Evolutionary conservation across 2,113 vertebrate species (phyloP).

Genomic region (Phrynosoma blainvillii): DNA sequence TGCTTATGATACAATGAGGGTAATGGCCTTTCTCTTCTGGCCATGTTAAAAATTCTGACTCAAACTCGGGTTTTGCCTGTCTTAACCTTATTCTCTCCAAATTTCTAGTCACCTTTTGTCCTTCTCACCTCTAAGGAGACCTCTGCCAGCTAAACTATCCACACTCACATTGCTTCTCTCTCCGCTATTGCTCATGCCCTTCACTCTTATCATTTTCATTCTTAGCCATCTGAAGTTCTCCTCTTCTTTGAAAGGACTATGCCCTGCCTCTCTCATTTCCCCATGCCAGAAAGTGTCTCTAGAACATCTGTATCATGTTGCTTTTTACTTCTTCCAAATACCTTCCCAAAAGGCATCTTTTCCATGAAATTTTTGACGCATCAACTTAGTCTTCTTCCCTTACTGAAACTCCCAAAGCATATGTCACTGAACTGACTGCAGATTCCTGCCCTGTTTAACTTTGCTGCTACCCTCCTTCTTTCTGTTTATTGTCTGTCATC

Average conservation of each 20-base stretch:
- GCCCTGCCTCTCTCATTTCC: neutral
- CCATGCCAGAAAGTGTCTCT: neutral
- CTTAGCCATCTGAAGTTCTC: neutral
- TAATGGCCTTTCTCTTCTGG: neutral
- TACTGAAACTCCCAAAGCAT: neutral
- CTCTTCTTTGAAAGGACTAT: neutral
- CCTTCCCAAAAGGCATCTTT: neutral
- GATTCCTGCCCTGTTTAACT: neutral
- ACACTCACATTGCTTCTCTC: neutral
- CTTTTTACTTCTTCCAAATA: neutral
- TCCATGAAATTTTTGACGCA: neutral
- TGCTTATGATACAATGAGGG: neutral
- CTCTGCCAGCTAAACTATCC: neutral
- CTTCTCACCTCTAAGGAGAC: neutral
- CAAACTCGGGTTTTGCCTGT: neutral
- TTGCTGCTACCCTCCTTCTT: neutral
- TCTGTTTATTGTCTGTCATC: neutral
- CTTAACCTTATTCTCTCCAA: neutral
- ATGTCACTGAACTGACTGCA: neutral
- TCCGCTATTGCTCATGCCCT: neutral
- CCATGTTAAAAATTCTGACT: neutral
- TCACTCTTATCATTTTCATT: neutral
- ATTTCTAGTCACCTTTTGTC: neutral
- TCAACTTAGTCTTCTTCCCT: neutral
- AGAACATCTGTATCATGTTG: neutral